Base-by-base conservation (phyloP, 2,888 invertebrate species). In the Macrophya alboannulata region DNA sequence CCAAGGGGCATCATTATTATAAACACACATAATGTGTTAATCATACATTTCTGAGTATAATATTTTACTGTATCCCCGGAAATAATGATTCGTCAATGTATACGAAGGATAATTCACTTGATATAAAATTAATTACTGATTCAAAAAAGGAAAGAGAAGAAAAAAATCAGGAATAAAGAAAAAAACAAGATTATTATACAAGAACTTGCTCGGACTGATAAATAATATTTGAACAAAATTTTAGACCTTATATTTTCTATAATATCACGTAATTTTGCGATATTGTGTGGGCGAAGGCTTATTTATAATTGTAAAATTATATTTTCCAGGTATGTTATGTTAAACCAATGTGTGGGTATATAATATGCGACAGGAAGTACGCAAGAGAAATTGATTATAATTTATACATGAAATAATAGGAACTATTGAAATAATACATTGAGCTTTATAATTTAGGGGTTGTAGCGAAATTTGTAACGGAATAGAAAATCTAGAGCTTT, bases 231-330 rank as follows among this genome's bases (percentile, higher is more conserved):
- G 31, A 31, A 31, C 31, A 31, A 31, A 31, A 31, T 31, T 74
- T 37, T 6, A 68, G 37, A 68, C 8, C 31, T 74, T 21, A 31
- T 45, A 31, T 45, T 21, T 43, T 21, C 21, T 21, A 45, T 12
- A 74, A 74, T 74, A 21, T 43, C 74, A 21, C 45, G 45, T 43
- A 74, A 74, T 74, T 74, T 74, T 8, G 43, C 72, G 25, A 4
- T 4, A 45, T 74, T n/a, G 8, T 10, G 72, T 74, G 45, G 43
- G 43, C 72, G 21, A 45, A 21, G 40, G 21, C 9, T 74, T 45
- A 8, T 43, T 45, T 12, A 25, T 10, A 68, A 68, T 6, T 31
- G 31, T 17, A 68, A 68, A 68, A 68, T 31, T 37, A 25, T 37
- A 25, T 68, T 68, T 68, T 37, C 17, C 31, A 17, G 15, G 31